A percentile compares a stretch with the other conserved stretches of the same genome.
Evolutionary conservation across 2,888 invertebrate species (phyloP).

Genomic region (Drosophila kanekoi): DNA sequence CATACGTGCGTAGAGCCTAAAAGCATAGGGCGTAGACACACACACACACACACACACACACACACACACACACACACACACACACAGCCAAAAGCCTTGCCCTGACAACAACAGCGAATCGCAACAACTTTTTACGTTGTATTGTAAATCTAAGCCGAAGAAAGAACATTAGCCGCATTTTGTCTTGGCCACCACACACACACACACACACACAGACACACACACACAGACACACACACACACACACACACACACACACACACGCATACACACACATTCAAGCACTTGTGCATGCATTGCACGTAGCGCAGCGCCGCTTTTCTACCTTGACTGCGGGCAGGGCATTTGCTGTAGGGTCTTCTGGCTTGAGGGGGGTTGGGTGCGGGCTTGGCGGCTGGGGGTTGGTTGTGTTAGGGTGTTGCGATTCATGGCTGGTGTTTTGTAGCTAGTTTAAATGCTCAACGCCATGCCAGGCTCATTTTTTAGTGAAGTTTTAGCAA

Average conservation of each 20-base stretch:
- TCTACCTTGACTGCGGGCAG: constrained; percentile 53
- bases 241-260: constrained; percentile 24
- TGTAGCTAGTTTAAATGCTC: constrained; percentile 81
- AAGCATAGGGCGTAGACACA: constrained; percentile 6
- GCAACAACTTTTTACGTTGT: constrained; percentile 60
- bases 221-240: constrained; percentile 34
- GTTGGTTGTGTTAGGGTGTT: constrained; percentile 37
- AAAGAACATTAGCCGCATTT: constrained; percentile 79
- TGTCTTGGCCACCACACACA: constrained; percentile 60
- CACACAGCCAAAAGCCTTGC: constrained; percentile 31
- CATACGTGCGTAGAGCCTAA: constrained; percentile 18
- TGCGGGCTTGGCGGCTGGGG: not conserved
- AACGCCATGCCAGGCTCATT: constrained; percentile 78
- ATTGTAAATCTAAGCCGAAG: constrained; percentile 74
- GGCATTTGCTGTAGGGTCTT: constrained; percentile 1
- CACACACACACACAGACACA: constrained; percentile 35
- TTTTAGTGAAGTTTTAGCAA: constrained; percentile 79
- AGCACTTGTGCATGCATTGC: constrained; percentile 67
- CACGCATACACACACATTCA: constrained; percentile 15
- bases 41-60: constrained; percentile 4
- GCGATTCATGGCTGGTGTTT: constrained; percentile 72
- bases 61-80: constrained; percentile 9
- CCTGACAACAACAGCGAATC: constrained; percentile 28
- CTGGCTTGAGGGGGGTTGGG: not conserved
- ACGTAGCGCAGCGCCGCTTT: constrained; percentile 61